phyloP scores from a whole-genome alignment of 2,113 vertebrate genomes.

The Poicephalus gulielmi region DNA sequence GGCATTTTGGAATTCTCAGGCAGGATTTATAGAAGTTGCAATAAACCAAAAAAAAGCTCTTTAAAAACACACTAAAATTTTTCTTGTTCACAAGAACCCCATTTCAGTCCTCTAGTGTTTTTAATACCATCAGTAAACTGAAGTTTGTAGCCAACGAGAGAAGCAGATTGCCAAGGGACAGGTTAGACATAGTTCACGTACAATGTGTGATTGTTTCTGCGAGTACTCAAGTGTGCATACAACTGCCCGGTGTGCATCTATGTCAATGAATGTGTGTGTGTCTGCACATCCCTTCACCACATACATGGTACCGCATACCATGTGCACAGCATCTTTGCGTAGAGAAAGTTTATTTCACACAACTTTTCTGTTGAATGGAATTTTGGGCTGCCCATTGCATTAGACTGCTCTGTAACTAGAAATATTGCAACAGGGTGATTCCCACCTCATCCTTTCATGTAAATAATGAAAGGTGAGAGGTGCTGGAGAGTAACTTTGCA shows the following conservation, averaged over 20 bases:
- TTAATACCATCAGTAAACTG: background rate
- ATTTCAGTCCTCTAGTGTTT: background rate
- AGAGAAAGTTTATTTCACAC: background rate
- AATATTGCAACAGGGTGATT: rapidly evolving
- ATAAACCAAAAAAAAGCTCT: constrained; percentile 69
- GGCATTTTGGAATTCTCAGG: constrained; percentile 42
- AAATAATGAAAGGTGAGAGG: background rate
- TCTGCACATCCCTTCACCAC: rapidly evolving
- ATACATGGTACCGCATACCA: rapidly evolving
- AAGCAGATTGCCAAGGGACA: background rate
- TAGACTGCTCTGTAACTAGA: background rate
- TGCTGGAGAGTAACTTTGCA: background rate
- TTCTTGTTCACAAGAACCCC: background rate
- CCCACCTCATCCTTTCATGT: background rate
- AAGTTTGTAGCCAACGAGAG: background rate
- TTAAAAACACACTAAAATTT: constrained; percentile 49
- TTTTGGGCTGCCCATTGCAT: rapidly evolving
- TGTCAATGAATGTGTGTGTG: rapidly evolving
- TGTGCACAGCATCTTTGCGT: background rate
- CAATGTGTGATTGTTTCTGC: background rate
- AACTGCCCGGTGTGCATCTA: background rate
- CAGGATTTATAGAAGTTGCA: constrained; percentile 58
- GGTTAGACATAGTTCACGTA: background rate
- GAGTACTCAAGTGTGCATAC: background rate
- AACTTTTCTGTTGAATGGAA: background rate